Conservation (phyloP, 2,113 vertebrate species). For the Muntiacus muntjak region DNA sequence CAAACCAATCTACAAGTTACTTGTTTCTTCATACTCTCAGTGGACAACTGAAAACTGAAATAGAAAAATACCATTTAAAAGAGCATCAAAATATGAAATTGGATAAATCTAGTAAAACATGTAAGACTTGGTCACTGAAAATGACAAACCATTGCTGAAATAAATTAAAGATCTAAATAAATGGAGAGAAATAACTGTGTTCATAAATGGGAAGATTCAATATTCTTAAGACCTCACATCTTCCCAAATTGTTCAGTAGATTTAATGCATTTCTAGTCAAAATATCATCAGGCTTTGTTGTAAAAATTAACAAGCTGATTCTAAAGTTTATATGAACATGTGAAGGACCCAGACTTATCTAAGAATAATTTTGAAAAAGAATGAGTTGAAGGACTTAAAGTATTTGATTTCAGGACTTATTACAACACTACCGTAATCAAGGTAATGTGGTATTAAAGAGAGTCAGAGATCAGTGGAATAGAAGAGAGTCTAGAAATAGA, state of each 20-base stretch:
- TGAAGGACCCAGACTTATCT: not conserved
- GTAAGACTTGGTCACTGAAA: not conserved
- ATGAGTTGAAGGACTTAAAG: not conserved
- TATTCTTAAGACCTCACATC: not conserved
- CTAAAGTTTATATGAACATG: not conserved
- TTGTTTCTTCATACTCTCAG: not conserved
- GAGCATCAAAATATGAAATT: not conserved
- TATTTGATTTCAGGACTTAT: not conserved
- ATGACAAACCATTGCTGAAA: not conserved
- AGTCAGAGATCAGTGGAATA: not conserved
- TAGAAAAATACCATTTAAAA: not conserved
- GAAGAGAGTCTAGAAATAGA: not conserved
- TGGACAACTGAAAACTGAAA: not conserved
- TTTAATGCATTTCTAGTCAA: not conserved
- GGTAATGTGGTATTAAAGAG: not conserved
- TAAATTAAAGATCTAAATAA: not conserved
- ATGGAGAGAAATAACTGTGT: not conserved
- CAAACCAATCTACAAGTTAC: not conserved
- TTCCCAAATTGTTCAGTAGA: not conserved
- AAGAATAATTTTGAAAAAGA: constrained; percentile 16
- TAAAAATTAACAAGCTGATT: not conserved
- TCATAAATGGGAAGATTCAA: not conserved
- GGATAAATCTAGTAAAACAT: not conserved
- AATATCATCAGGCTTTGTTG: not conserved
- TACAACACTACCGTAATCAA: not conserved